phyloP scores from a whole-genome alignment of 2,888 invertebrate species.

The Meliscaeva auricollis region DNA sequence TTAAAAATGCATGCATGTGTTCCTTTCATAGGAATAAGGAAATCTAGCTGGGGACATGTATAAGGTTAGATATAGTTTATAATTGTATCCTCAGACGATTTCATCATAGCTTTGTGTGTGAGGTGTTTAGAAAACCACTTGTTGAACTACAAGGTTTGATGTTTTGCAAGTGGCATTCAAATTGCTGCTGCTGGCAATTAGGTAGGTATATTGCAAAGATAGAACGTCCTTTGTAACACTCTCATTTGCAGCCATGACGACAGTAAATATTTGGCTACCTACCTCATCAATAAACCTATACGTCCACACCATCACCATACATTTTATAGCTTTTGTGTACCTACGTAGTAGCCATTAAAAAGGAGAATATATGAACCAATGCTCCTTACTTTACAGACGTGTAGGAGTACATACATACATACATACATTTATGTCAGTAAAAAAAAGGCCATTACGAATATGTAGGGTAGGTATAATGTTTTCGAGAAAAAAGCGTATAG shows the following conservation, averaged over 20 bases:
- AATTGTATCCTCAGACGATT: background rate
- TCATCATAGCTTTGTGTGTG: background rate
- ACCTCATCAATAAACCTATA: conserved; percentile 16
- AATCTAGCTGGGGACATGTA: background rate
- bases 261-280: conserved; percentile 3
- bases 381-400: background rate
- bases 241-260: background rate
- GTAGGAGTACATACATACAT: no score
- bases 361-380: background rate
- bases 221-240: background rate
- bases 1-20: no score
- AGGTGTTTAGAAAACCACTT: conserved; percentile 13
- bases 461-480: no score
- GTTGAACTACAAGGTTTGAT: conserved; percentile 4
- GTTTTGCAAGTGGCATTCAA: conserved; percentile 7
- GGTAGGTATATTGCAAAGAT: background rate
- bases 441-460: conserved; percentile 4
- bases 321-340: background rate
- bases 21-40: background rate
- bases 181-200: conserved; percentile 7
- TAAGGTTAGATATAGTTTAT: background rate
- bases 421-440: conserved; percentile 8
- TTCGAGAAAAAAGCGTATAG: no score
- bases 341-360: background rate
- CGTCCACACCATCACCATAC: background rate